Conservation (phyloP, 2,113 vertebrate species). For the Morone chrysops region DNA sequence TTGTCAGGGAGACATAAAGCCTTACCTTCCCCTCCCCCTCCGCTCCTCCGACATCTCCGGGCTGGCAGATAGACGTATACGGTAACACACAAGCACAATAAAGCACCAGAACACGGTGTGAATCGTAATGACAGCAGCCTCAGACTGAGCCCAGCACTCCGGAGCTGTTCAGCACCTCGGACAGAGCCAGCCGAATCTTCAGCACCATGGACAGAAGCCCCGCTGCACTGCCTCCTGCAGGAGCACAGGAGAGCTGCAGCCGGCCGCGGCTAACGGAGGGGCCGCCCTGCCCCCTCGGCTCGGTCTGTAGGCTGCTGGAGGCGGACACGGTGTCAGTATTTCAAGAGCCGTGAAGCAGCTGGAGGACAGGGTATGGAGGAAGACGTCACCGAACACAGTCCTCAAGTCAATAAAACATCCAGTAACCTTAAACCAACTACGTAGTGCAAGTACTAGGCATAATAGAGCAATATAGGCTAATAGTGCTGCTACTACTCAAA, state of each 20-base stretch:
- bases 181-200: slow-evolving; percentile 67
- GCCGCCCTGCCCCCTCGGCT: not conserved
- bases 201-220: slow-evolving; percentile 80
- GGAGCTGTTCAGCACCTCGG: slow-evolving; percentile 69
- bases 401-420: not conserved
- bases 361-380: not conserved
- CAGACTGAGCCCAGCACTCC: slow-evolving; percentile 7
- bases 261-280: not conserved
- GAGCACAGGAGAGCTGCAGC: slow-evolving; percentile 39
- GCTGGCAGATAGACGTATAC: not conserved
- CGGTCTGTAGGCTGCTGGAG: not conserved
- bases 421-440: not conserved
- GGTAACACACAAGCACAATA: not conserved
- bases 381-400: not conserved
- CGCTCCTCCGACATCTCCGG: slow-evolving; percentile 51
- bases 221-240: slow-evolving; percentile 61
- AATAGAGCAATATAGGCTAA: not conserved
- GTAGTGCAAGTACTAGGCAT: no score
- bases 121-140: not conserved
- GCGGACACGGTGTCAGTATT: slow-evolving; percentile 2
- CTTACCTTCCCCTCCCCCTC: slow-evolving; percentile 80
- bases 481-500: not conserved
- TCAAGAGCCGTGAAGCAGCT: not conserved
- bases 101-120: not conserved
- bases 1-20: slow-evolving; percentile 72